Conservation (phyloP, 2,113 vertebrate species). For the Mus pahari region DNA sequence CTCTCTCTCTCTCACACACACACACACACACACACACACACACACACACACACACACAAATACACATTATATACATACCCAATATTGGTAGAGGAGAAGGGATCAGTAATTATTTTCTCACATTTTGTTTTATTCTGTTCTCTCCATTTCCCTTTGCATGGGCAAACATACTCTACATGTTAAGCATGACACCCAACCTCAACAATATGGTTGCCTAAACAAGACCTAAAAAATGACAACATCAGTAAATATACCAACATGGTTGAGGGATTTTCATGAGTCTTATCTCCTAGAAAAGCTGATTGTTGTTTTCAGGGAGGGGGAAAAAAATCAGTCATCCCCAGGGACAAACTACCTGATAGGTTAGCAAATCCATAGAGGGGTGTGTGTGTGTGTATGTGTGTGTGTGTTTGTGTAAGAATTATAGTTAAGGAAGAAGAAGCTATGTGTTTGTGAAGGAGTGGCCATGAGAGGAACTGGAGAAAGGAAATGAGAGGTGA, state of each 20-base stretch:
- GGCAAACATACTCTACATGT: neutral
- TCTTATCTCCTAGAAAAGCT: neutral
- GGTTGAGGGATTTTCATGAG: neutral
- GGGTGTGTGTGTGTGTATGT: neutral
- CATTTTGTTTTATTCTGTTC: conserved; percentile 80
- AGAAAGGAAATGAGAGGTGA: neutral
- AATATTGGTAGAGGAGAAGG: conserved; percentile 74
- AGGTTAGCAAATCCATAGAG: too few relatives aligned
- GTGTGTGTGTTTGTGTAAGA: neutral
- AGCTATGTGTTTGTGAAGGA: neutral
- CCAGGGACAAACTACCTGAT: neutral
- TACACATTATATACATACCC: conserved; percentile 72
- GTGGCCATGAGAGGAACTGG: neutral
- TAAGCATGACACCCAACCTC: neutral
- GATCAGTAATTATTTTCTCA: conserved; percentile 86
- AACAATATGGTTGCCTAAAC: neutral
- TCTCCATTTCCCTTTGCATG: conserved; percentile 61
- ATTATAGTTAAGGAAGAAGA: neutral
- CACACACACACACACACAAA: conserved; percentile 60
- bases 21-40: neutral
- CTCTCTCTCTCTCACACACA: neutral
- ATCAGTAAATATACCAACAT: neutral
- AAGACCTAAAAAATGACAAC: neutral
- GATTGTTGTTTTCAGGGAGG: neutral
- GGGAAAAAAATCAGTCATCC: neutral